Base-by-base conservation (phyloP, 2,888 invertebrate genomes). In the Platerodrilus igneus region DNA sequence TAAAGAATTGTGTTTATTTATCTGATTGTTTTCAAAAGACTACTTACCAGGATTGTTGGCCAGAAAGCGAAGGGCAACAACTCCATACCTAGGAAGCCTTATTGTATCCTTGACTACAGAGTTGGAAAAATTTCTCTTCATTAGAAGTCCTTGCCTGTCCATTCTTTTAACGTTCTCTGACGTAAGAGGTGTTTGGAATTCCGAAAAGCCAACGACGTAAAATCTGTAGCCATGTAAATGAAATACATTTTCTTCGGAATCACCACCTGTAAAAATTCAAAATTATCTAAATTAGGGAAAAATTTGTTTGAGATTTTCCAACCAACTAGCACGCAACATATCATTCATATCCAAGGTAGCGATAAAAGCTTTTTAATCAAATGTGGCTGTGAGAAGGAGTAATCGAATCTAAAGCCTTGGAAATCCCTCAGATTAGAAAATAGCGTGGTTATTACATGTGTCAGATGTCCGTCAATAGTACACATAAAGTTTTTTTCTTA, bases 161-260 rank as follows among this genome's bases (percentile, higher is more conserved):
- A 84, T 67, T 34, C 69, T 66, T 51, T 72, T 73, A 6, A 83
- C 67, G 34, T 73, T 67, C 3, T 75, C 71, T 27, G 77, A 64
- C 2, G 72, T 69, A 33, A 74, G 57, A 25, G 74, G 71, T 15
- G 59, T 65, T 27, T 75, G 70, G 52, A 80, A 76, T 45, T 72
- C 70, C 30, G 70, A 67, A 1, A 76, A 66, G 2, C 77, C 83
- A 9, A 82, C 76, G 8, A 85, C 74, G 58, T 78, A 76, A 64
- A 86, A 85, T 53, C 76, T 78, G 68, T 85, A 77, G 13, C 86
- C 86, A 57, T 86, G 86, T 1, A 86, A 69, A 58, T 86, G 86
- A 61, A 85, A 83, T 23, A 84, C 78, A 60, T 84, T 77, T 52
- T 75, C 75, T 4, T 79, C 76, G 1, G 77, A 72, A 52, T 77